Evolutionary conservation across 2,113 vertebrate species (phyloP), one percentile per base, ranked within the genome.

Genomic region (Electrona antarctica): DNA sequence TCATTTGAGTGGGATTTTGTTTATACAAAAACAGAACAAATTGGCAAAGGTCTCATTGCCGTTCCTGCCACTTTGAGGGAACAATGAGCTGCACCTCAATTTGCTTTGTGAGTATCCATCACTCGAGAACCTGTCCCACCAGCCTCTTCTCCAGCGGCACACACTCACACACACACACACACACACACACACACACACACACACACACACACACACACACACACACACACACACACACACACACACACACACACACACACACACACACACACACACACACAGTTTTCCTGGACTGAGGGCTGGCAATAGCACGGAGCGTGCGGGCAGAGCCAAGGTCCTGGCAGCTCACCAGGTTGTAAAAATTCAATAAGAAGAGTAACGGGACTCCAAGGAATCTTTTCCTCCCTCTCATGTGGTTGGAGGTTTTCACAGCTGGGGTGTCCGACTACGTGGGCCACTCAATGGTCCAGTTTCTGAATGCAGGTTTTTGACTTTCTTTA

Each of bases 331-430:
- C 83, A 79, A 21, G 57, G 74, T 41, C 66, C 85, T 88, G 85
- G 82, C 82, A 50, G 56, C 71, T 47, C 60, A 79, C 84, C 82
- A 83, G 81, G 77, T 83, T 78, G 83, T 85, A 86, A 89, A 89
- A 86, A 82, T 84, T 82, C 83, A 87, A 67, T 85, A 85, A 84
- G 81, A 80, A 66, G 77, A 89, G 79, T 73, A 87, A 84, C 57
- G 70, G 81, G 83, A 85, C 85, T 76, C 77, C 29, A 48, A 85
- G 83, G 73, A 85, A 81, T 86, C 76, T 83, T 57, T 80, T 70
- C 63, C 71, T 79, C 76, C 64, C 65, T 80, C 75, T 87, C 74
- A 79, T 87, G 82, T 86, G 84, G 77, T 82, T 73, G 67, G 81
- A 85, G 80, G 79, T 83, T 87, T 88, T 87, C 83, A 82, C 79